These are phyloP conservation scores for Cherax quadricarinatus DNA, from an alignment of 1,140 invertebrate genomes.

Conservation along the genomic window DNA sequence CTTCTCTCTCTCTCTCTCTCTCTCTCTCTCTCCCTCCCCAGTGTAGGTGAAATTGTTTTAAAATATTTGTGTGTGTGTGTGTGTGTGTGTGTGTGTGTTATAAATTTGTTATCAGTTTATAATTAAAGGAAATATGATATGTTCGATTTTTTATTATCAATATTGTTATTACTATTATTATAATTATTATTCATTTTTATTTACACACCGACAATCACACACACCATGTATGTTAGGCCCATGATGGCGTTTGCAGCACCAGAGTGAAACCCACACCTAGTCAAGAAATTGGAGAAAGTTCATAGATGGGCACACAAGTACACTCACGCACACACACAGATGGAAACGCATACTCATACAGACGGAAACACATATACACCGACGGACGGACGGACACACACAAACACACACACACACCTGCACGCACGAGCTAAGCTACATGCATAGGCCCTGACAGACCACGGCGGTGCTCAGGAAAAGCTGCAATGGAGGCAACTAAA, in stretches of 20 bases:
- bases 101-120: neutral
- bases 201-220: slow-evolving; percentile 7
- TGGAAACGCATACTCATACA: slow-evolving; percentile 9
- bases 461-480: no score
- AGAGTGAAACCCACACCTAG: no score
- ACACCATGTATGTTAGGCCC: neutral
- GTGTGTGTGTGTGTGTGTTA: neutral
- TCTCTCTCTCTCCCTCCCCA: slow-evolving; percentile 2
- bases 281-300: neutral
- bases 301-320: neutral
- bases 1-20: slow-evolving; percentile 36
- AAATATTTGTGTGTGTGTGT: neutral
- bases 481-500: no score
- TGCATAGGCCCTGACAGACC: neutral
- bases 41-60: neutral
- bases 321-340: slow-evolving; percentile 11
- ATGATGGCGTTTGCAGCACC: no score
- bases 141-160: neutral
- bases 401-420: slow-evolving; percentile 18
- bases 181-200: neutral
- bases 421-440: neutral
- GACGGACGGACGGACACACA: neutral
- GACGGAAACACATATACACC: neutral
- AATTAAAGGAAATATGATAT: neutral
- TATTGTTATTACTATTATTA: no score